A percentile compares a stretch with the other conserved stretches of the same genome.
Conservation (phyloP, 2,888 invertebrate species). For the Drosophila silvestris region DNA sequence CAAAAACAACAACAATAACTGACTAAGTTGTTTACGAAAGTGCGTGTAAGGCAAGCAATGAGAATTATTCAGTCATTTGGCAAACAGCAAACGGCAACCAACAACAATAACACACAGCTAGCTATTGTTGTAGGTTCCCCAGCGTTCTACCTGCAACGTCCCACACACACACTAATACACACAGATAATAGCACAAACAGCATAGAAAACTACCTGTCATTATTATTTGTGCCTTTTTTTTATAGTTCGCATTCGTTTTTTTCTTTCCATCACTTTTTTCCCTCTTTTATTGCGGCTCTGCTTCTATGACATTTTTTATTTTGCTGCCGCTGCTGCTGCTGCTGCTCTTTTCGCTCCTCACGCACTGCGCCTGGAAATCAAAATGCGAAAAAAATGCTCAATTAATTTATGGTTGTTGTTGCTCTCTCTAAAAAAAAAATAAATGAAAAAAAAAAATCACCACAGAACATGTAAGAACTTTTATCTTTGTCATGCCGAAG, state of each 20-base stretch:
- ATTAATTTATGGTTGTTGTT: conserved; percentile 59
- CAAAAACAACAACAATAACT: conserved; percentile 40
- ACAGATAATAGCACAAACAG: conserved; percentile 47
- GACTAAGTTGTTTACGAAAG: conserved; percentile 81
- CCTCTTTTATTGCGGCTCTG: conserved; percentile 16
- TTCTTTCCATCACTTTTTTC: conserved; percentile 12
- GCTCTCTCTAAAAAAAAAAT: conserved; percentile 18
- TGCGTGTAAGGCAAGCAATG: conserved; percentile 66
- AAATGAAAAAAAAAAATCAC: conserved; percentile 17
- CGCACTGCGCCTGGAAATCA: conserved; percentile 66
- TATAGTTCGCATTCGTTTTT: conserved; percentile 49
- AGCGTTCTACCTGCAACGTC: conserved; percentile 73
- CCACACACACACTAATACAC: conserved; percentile 47
- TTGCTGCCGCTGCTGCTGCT: neutral
- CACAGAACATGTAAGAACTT: neutral
- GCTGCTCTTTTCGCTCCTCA: conserved; percentile 38
- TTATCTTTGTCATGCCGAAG: neutral
- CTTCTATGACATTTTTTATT: conserved; percentile 53
- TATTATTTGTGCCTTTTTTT: conserved; percentile 67
- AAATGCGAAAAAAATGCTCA: conserved; percentile 65
- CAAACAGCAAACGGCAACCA: conserved; percentile 48
- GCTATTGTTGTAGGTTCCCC: conserved; percentile 47
- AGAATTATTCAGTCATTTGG: conserved; percentile 74
- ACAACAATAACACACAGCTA: conserved; percentile 25
- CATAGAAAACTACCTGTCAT: conserved; percentile 79